These are phyloP conservation scores for Pachycephus smyrnensis DNA, from an alignment of 2,888 invertebrate genomes.

Conservation along the genomic window DNA sequence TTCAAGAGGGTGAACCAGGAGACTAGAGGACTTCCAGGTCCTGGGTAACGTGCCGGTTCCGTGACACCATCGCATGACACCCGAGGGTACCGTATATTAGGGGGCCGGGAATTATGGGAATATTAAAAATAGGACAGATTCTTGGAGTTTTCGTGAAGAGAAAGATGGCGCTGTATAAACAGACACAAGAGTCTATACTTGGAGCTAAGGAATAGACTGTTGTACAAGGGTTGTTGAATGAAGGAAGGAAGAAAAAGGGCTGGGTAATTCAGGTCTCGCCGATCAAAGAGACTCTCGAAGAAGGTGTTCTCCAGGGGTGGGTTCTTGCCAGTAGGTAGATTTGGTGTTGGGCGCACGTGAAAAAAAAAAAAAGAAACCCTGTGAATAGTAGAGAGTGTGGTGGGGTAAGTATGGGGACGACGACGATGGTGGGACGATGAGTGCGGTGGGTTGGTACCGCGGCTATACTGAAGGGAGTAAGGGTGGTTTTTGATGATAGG, in stretches of 20 bases:
- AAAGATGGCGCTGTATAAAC: not conserved
- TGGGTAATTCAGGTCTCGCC: constrained; percentile 47
- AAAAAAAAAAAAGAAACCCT: constrained; percentile 5
- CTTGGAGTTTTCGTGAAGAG: not conserved
- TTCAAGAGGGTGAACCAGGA: not conserved
- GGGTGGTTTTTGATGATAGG: not conserved
- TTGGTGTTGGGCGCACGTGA: not conserved
- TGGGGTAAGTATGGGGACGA: not conserved
- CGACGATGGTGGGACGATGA: not conserved
- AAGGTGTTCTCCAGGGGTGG: not conserved
- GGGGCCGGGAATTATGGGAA: constrained; percentile 19
- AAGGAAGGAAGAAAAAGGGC: constrained; percentile 37
- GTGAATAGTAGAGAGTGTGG: not conserved
- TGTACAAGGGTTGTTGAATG: not conserved
- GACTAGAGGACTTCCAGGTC: constrained; percentile 12
- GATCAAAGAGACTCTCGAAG: constrained; percentile 4
- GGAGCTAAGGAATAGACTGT: not conserved
- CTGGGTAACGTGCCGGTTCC: constrained; percentile 21
- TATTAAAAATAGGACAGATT: constrained; percentile 24
- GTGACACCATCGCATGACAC: constrained; percentile 22
- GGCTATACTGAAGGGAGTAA: not conserved
- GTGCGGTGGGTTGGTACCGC: not conserved
- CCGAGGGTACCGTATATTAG: constrained; percentile 19
- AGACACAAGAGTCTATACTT: not conserved
- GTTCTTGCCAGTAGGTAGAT: not conserved